These are phyloP conservation scores for Pachypanchax playfairii DNA, from an alignment of 2,113 vertebrate genomes.

Conservation along the genomic window DNA sequence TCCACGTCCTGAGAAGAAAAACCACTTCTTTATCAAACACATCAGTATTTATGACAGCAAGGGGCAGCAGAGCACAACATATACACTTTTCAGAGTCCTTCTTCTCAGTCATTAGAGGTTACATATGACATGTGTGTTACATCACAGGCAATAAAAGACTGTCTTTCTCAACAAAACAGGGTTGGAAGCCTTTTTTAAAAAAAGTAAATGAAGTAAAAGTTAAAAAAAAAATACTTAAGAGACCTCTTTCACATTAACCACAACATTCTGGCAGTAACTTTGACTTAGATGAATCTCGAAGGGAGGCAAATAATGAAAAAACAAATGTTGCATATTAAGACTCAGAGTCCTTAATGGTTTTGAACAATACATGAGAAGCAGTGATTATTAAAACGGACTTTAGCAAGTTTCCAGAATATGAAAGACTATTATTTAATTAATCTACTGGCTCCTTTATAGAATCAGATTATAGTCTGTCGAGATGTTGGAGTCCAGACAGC, in stretches of 20 bases:
- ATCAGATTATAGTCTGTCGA: constrained; percentile 42
- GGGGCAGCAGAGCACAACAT: constrained; percentile 30
- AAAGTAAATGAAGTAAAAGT: too few relatives aligned
- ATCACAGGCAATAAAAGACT: neutral
- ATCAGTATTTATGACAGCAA: constrained; percentile 14
- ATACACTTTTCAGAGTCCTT: neutral
- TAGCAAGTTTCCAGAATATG: constrained; percentile 46
- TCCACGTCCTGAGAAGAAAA: constrained; percentile 80
- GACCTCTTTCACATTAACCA: constrained; percentile 39
- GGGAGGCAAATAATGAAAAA: constrained; percentile 63
- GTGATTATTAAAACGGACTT: constrained; percentile 36
- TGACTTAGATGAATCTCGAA: constrained; percentile 57
- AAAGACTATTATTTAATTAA: constrained; percentile 51
- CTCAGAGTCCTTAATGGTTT: constrained; percentile 33
- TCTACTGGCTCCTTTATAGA: constrained; percentile 45
- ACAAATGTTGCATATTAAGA: constrained; percentile 40
- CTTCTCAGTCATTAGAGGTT: neutral
- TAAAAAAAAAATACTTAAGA: constrained; percentile 26
- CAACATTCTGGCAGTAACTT: constrained; percentile 44
- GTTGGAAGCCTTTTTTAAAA: neutral
- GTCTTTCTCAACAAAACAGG: constrained; percentile 7
- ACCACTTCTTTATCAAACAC: neutral
- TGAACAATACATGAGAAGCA: constrained; percentile 30
- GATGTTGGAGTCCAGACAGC: constrained; percentile 41
- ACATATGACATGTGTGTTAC: neutral